Percentiles rank a stretch among this genome's conserved stretches.
Conservation (phyloP, 2,888 invertebrate genomes). For the Ganaspis brasiliensis region DNA sequence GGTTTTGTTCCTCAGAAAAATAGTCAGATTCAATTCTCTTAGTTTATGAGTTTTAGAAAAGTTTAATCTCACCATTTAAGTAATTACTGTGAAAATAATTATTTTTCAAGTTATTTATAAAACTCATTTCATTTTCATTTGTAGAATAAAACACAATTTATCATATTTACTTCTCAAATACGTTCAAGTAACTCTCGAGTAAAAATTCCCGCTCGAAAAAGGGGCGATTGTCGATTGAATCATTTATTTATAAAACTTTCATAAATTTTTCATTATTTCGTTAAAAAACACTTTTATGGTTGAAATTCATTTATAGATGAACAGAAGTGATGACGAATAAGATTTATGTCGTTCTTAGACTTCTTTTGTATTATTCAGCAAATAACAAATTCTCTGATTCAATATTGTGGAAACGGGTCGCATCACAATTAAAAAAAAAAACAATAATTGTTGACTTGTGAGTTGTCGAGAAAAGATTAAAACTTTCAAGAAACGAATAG, state of each 20-base stretch:
- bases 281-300: not conserved
- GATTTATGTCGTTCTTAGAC: constrained; percentile 7
- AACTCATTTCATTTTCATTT: no score
- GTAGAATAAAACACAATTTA: no score
- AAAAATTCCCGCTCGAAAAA: no score
- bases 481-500: not conserved
- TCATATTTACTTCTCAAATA: no score
- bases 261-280: not conserved
- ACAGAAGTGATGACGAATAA: not conserved
- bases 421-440: constrained; percentile 23
- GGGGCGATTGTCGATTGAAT: no score
- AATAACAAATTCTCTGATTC: constrained; percentile 8
- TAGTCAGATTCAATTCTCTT: constrained; percentile 9
- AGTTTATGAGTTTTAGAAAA: not conserved
- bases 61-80: not conserved
- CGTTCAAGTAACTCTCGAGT: no score
- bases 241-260: no score
- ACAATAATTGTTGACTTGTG: not conserved
- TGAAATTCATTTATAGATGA: not conserved
- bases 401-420: constrained; percentile 1
- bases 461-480: not conserved
- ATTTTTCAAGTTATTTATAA: no score
- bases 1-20: constrained; percentile 9
- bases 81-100: not conserved
- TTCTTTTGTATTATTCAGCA: constrained; percentile 20